A percentile compares a stretch with the other conserved stretches of the same genome.
Conservation (phyloP, 2,113 vertebrate species). For the Myodes glareolus region DNA sequence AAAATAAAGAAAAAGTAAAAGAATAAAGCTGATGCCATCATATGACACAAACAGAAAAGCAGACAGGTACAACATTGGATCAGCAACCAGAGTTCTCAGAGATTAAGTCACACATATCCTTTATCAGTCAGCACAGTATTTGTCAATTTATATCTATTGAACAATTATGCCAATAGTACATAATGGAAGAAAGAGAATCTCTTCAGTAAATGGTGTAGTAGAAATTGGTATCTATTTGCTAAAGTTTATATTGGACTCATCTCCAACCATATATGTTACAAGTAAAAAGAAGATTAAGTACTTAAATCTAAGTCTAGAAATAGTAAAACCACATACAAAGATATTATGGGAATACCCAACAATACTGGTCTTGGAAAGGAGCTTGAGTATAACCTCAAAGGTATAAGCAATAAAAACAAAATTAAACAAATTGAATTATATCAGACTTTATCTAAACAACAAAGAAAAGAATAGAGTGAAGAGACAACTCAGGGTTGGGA, state of each 20-base stretch:
- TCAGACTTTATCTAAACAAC: background rate
- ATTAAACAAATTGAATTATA: background rate
- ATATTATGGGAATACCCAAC: rapidly evolving
- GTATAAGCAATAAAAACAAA: background rate
- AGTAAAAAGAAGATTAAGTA: background rate
- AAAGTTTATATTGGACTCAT: background rate
- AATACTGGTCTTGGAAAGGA: background rate
- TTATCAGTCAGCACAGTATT: background rate
- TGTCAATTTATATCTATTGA: background rate
- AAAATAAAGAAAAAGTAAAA: too few relatives aligned
- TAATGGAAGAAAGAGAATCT: background rate
- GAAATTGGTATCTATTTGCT: background rate
- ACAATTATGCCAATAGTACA: background rate
- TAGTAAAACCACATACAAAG: background rate
- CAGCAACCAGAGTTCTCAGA: background rate
- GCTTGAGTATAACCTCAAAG: background rate
- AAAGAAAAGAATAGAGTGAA: background rate
- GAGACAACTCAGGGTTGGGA: background rate
- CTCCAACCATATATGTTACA: background rate
- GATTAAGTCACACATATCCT: background rate
- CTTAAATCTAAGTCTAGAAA: background rate
- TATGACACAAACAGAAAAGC: background rate
- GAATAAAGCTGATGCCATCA: background rate
- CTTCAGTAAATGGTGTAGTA: background rate
- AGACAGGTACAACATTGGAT: background rate